Evolutionary conservation across 2,888 invertebrate species (phyloP).

Genomic region (Heterodera filipjevi): DNA sequence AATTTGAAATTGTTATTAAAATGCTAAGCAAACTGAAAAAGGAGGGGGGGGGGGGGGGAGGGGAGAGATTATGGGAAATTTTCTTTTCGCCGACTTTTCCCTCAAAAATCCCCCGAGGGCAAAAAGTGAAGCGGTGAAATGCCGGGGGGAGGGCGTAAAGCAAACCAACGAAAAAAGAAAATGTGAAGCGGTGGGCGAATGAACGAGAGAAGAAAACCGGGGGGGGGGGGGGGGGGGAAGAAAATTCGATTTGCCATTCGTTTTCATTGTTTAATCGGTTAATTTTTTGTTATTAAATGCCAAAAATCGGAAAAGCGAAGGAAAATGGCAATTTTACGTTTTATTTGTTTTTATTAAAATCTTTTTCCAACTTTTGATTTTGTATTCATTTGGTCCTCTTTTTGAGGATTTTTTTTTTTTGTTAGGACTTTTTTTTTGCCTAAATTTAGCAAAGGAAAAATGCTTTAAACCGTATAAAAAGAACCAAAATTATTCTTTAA

Average conservation of each 20-base stretch:
- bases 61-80: background rate
- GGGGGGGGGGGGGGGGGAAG: background rate
- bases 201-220: background rate
- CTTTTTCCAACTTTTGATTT: too few species aligned
- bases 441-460: too few species aligned
- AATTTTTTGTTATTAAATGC: background rate
- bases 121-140: conserved; percentile 6
- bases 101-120: conserved; percentile 5
- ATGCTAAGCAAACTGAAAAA: background rate
- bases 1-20: too few species aligned
- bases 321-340: too few species aligned
- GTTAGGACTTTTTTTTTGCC: too few species aligned
- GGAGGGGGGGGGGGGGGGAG: background rate
- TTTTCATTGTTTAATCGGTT: background rate
- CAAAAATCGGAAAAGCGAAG: background rate
- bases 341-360: too few species aligned
- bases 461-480: too few species aligned
- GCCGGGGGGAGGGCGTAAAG: background rate
- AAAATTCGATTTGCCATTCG: background rate
- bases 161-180: background rate
- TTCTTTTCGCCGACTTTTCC: background rate
- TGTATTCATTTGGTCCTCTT: too few species aligned
- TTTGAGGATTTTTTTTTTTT: too few species aligned
- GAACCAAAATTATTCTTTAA: too few species aligned
- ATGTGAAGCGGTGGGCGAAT: background rate